Evolutionary conservation across 1,140 invertebrate species (phyloP).

Genomic region (Samia ricini): DNA sequence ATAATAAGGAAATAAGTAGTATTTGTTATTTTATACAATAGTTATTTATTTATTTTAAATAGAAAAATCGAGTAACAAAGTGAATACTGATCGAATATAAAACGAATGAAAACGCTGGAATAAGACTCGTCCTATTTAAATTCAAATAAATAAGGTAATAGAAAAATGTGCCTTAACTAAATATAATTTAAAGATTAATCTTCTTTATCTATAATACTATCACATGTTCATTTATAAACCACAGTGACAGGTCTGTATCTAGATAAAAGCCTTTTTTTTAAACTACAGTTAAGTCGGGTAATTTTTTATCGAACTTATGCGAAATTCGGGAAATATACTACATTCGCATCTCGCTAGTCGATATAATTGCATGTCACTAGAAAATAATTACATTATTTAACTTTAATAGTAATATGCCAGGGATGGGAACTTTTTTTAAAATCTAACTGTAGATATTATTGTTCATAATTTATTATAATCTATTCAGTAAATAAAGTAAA

Average conservation of each 20-base stretch:
- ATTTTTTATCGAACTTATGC: too few relatives aligned
- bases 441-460: too few relatives aligned
- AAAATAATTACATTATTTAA: too few relatives aligned
- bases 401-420: too few relatives aligned
- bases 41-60: constrained; percentile 30
- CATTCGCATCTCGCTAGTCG: too few relatives aligned
- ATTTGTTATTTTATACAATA: constrained; percentile 59
- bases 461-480: too few relatives aligned
- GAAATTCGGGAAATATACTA: too few relatives aligned
- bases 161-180: constrained; percentile 29
- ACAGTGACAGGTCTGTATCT: constrained; percentile 4
- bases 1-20: constrained; percentile 65
- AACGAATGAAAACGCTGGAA: constrained; percentile 42
- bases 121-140: constrained; percentile 14
- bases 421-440: too few relatives aligned
- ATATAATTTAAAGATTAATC: constrained; percentile 20
- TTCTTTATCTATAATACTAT: constrained; percentile 42
- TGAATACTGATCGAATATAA: constrained; percentile 50
- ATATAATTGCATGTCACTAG: too few relatives aligned
- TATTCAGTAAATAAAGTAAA: too few relatives aligned
- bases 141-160: constrained; percentile 34
- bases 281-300: not conserved
- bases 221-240: constrained; percentile 34
- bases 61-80: constrained; percentile 35
- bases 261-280: not conserved